Percentiles rank a stretch among this genome's conserved stretches.
Conservation (phyloP, 23 tunicate species). For the Pegea sp. region DNA sequence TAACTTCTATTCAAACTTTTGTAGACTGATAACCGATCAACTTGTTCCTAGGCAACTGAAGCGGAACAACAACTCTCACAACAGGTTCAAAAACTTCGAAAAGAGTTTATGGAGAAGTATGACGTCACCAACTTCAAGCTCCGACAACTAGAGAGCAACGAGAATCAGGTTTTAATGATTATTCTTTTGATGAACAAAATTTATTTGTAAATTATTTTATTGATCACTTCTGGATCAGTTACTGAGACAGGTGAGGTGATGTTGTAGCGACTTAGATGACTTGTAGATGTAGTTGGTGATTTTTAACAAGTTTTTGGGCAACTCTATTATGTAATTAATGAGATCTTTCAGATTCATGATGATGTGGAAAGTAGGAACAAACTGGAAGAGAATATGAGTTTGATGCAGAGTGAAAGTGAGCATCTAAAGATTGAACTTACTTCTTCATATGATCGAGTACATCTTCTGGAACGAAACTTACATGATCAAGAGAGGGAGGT, state of each 20-base stretch:
- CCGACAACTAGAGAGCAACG: constrained; percentile 15
- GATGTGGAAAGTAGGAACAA: constrained; percentile 5
- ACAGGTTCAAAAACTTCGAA: constrained; percentile 45
- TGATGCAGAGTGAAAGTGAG: constrained; percentile 22
- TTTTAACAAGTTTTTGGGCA: too few relatives aligned
- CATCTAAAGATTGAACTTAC: constrained; percentile 18
- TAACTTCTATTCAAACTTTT: too few relatives aligned
- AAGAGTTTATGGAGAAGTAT: constrained; percentile 20
- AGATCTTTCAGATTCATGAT: constrained; percentile 15
- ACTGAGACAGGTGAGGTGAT: too few relatives aligned
- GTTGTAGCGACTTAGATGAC: too few relatives aligned
- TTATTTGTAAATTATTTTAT: too few relatives aligned
- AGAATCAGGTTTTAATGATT: constrained; percentile 17
- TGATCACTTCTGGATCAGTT: too few relatives aligned
- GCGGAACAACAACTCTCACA: constrained; percentile 31
- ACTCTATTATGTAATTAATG: too few relatives aligned
- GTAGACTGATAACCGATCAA: too few relatives aligned
- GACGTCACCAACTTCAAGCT: constrained; percentile 11
- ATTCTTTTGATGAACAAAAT: background rate
- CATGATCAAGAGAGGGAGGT: constrained; percentile 54
- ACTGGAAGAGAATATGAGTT: constrained; percentile 12
- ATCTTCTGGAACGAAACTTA: constrained; percentile 24
- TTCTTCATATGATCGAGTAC: constrained; percentile 16
- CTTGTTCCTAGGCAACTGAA: constrained; percentile 46
- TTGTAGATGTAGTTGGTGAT: too few relatives aligned